A percentile compares a stretch with the other conserved stretches of the same genome.
Conservation (phyloP, 2,888 invertebrate species). For the Nebria brevicollis region DNA sequence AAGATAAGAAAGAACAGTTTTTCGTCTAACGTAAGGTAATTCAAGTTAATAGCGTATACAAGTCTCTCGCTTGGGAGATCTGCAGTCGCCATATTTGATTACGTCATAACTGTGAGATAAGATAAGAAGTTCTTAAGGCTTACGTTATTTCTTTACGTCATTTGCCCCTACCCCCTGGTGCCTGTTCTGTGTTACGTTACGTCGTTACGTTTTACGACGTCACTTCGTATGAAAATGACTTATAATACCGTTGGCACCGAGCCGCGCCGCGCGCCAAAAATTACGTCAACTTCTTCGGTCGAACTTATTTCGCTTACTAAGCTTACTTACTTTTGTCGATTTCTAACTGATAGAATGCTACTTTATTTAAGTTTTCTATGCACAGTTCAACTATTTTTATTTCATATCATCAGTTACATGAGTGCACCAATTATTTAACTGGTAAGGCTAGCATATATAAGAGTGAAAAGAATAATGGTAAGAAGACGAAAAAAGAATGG, state of each 20-base stretch:
- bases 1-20: conserved; percentile 17
- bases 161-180: conserved; percentile 1
- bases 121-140: conserved; percentile 48
- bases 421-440: no score
- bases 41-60: conserved; percentile 32
- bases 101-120: conserved; percentile 56
- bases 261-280: neutral
- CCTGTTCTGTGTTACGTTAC: conserved; percentile 11
- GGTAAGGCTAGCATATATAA: no score
- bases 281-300: neutral
- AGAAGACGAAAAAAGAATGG: no score
- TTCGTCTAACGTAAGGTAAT: conserved; percentile 37
- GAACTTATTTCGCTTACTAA: neutral
- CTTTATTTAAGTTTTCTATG: no score
- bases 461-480: no score
- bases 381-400: no score
- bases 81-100: conserved; percentile 60
- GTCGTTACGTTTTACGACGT: conserved; percentile 45
- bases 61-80: conserved; percentile 48
- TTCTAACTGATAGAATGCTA: neutral
- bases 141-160: conserved; percentile 5
- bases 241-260: conserved; percentile 30
- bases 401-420: no score
- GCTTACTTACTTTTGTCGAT: neutral
- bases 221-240: conserved; percentile 45